These are phyloP conservation scores for Dendrocopos noguchii DNA, from an alignment of 2,113 vertebrate genomes.

Conservation along the genomic window DNA sequence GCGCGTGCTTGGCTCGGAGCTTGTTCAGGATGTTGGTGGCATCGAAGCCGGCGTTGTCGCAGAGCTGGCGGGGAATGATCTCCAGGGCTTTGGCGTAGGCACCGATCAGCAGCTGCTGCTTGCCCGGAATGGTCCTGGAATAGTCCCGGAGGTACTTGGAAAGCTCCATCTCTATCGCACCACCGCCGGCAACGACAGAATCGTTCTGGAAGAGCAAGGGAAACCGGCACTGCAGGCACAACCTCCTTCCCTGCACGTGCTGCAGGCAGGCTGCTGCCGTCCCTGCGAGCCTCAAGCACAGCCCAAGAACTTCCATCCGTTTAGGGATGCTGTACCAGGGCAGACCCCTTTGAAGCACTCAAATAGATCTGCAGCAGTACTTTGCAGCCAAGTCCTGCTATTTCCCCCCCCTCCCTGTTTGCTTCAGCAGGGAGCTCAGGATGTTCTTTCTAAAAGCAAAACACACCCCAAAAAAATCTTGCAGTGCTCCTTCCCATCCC, in stretches of 20 bases:
- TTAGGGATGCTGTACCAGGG: rapidly evolving
- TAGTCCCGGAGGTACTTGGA: slow-evolving; percentile 94
- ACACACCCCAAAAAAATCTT: neutral
- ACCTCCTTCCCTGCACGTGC: neutral
- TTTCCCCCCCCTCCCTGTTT: neutral
- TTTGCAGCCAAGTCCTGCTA: neutral
- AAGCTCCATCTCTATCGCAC: slow-evolving; percentile 98
- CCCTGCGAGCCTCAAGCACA: neutral
- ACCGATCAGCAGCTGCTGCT: slow-evolving; percentile 95
- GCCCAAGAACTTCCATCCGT: neutral
- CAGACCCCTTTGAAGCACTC: neutral
- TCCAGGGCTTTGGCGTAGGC: slow-evolving; percentile 97
- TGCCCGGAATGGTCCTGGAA: slow-evolving; percentile 95
- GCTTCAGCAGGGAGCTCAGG: neutral
- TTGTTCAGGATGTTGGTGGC: slow-evolving; percentile 99
- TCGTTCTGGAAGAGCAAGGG: slow-evolving; percentile 82
- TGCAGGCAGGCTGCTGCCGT: neutral
- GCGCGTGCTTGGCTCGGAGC: slow-evolving; percentile 94
- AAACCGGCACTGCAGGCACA: neutral
- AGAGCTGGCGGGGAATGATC: slow-evolving; percentile 96
- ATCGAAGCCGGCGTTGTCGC: slow-evolving; percentile 98
- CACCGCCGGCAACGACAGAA: slow-evolving; percentile 92
- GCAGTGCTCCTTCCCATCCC: neutral
- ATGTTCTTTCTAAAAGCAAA: neutral
- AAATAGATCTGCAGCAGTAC: neutral